A percentile compares a stretch with the other conserved stretches of the same genome.
These are phyloP conservation scores for Polyodon spathula DNA, from an alignment of 2,113 vertebrate species.

Conservation along the genomic window DNA sequence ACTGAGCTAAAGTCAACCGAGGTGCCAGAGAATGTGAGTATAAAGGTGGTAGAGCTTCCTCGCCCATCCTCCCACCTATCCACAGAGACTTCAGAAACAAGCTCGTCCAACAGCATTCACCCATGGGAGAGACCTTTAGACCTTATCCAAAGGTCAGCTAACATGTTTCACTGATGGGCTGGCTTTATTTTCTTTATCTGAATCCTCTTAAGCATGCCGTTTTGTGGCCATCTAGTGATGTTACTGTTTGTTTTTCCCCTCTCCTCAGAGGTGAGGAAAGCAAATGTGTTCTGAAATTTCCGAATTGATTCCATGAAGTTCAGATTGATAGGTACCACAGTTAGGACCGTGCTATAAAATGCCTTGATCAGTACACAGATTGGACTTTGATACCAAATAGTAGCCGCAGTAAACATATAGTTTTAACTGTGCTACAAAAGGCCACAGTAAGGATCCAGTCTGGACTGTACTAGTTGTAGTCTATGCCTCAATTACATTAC, in stretches of 20 bases:
- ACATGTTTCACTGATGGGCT: slow-evolving; percentile 9
- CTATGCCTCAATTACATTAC: no score
- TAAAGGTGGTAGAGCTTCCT: no score
- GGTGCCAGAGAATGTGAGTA: no score
- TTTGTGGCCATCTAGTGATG: background rate
- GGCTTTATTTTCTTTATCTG: background rate
- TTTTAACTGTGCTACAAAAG: no score
- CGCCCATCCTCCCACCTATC: background rate
- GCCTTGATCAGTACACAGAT: no score
- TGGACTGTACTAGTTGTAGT: no score
- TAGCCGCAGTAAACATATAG: no score
- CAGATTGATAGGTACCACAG: background rate
- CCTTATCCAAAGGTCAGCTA: slow-evolving; percentile 9
- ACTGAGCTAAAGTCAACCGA: no score
- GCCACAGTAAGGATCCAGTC: no score
- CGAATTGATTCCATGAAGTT: background rate
- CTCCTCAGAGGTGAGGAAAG: background rate
- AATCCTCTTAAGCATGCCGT: slow-evolving; percentile 14
- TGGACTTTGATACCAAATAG: no score
- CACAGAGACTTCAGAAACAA: background rate
- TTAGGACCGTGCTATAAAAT: no score
- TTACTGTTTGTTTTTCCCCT: background rate
- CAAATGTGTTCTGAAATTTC: background rate
- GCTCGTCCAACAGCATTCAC: background rate
- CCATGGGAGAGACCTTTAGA: slow-evolving; percentile 13